These are phyloP conservation scores for Epicampocera succincta DNA, from an alignment of 2,888 invertebrate genomes.

Conservation along the genomic window DNA sequence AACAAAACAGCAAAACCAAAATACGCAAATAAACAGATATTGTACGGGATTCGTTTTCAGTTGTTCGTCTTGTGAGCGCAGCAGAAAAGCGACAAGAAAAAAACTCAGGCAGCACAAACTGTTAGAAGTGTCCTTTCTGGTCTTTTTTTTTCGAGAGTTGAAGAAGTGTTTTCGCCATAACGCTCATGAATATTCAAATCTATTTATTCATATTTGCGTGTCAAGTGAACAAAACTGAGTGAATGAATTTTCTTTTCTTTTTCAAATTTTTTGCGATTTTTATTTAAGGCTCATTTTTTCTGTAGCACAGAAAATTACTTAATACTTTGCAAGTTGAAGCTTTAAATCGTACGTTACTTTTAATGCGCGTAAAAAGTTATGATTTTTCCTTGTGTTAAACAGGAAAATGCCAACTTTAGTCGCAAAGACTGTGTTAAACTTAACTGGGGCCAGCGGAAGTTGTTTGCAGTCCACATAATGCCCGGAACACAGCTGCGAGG, in stretches of 20 bases:
- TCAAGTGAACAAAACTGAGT: slow-evolving; percentile 68
- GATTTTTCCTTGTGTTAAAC: too few relatives aligned
- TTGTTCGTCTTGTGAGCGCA: slow-evolving; percentile 39
- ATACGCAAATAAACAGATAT: slow-evolving; percentile 59
- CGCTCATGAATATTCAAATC: slow-evolving; percentile 71
- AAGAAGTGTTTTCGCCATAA: slow-evolving; percentile 50
- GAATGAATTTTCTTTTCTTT: neutral
- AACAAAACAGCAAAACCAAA: slow-evolving; percentile 41
- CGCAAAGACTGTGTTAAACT: too few relatives aligned
- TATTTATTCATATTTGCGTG: slow-evolving; percentile 72
- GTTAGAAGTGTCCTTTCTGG: slow-evolving; percentile 57
- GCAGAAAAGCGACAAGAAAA: slow-evolving; percentile 70
- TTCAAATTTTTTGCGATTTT: neutral
- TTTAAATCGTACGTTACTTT: too few relatives aligned
- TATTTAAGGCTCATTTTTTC: neutral
- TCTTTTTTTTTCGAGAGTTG: slow-evolving; percentile 30
- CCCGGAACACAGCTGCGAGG: too few relatives aligned
- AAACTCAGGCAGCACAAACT: slow-evolving; percentile 70
- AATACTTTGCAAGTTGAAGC: too few relatives aligned
- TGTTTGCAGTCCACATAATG: too few relatives aligned
- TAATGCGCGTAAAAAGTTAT: too few relatives aligned
- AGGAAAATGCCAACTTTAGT: too few relatives aligned
- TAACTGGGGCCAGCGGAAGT: too few relatives aligned
- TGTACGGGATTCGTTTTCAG: slow-evolving; percentile 48
- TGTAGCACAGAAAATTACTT: too few relatives aligned